Conservation (phyloP, 2,888 invertebrate genomes). For the Acleris cristana region DNA sequence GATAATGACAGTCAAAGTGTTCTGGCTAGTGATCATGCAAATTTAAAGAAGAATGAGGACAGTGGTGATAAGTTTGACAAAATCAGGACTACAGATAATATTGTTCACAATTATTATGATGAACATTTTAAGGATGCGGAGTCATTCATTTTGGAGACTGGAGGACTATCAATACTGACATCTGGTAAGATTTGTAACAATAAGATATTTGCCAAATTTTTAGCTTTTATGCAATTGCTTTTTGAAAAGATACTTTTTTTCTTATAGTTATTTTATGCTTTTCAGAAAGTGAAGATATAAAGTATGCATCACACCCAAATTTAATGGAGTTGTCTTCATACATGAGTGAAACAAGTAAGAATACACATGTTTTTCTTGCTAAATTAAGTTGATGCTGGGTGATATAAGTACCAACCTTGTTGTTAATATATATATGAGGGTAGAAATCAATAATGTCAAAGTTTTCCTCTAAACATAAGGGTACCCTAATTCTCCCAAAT, state of each 20-base stretch:
- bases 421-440: not conserved
- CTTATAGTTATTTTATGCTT: slow-evolving; percentile 39
- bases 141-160: slow-evolving; percentile 89
- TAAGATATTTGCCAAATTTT: not conserved
- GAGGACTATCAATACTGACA: slow-evolving; percentile 72
- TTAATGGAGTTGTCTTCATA: slow-evolving; percentile 78
- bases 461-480: not conserved
- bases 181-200: slow-evolving; percentile 62
- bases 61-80: slow-evolving; percentile 47
- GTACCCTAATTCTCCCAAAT: slow-evolving; percentile 8
- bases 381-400: slow-evolving; percentile 10
- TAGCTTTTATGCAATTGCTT: not conserved
- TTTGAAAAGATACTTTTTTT: not conserved
- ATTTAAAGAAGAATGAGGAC: slow-evolving; percentile 48
- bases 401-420: not conserved
- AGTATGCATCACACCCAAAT: slow-evolving; percentile 72
- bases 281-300: slow-evolving; percentile 73
- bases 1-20: slow-evolving; percentile 52
- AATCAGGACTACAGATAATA: slow-evolving; percentile 56
- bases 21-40: slow-evolving; percentile 44
- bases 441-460: slow-evolving; percentile 12
- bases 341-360: slow-evolving; percentile 80
- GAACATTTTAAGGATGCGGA: slow-evolving; percentile 91
- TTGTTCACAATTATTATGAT: slow-evolving; percentile 80
- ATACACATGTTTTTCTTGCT: slow-evolving; percentile 12